Conservation (phyloP, 2,113 vertebrate genomes). For the Puffinus mauretanicus region DNA sequence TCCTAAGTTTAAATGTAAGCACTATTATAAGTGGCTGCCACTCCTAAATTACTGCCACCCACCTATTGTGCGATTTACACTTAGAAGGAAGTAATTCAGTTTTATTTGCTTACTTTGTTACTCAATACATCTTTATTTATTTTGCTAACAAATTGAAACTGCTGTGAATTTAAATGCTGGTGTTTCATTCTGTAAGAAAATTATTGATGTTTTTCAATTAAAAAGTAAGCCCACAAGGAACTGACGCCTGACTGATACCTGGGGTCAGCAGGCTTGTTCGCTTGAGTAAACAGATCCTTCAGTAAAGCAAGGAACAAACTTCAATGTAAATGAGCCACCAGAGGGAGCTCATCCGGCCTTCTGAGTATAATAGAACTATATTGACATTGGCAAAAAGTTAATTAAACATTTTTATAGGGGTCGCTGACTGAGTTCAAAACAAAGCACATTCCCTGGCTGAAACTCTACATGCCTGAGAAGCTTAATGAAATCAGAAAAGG, state of each 20-base stretch:
- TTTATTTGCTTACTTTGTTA: neutral
- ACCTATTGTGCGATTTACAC: neutral
- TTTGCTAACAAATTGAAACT: neutral
- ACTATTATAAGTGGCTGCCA: neutral
- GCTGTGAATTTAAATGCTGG: neutral
- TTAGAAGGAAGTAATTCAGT: neutral
- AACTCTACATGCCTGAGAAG: neutral
- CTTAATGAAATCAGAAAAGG: neutral
- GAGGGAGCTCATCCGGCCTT: constrained; percentile 11
- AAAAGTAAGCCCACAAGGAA: neutral
- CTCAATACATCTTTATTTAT: neutral
- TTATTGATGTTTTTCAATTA: constrained; percentile 29
- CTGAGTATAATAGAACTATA: neutral
- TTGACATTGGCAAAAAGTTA: neutral
- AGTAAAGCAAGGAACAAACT: neutral
- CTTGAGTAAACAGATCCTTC: neutral
- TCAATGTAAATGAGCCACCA: constrained; percentile 12
- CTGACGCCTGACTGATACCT: neutral
- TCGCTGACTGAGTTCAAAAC: neutral
- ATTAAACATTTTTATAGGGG: constrained; percentile 37
- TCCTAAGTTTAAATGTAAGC: neutral
- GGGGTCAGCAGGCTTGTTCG: neutral
- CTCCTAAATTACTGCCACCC: neutral
- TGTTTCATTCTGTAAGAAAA: neutral
- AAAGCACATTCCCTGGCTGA: neutral